phyloP scores from a whole-genome alignment of 2,797 vertebrate genomes.

The Valencia hispanica region DNA sequence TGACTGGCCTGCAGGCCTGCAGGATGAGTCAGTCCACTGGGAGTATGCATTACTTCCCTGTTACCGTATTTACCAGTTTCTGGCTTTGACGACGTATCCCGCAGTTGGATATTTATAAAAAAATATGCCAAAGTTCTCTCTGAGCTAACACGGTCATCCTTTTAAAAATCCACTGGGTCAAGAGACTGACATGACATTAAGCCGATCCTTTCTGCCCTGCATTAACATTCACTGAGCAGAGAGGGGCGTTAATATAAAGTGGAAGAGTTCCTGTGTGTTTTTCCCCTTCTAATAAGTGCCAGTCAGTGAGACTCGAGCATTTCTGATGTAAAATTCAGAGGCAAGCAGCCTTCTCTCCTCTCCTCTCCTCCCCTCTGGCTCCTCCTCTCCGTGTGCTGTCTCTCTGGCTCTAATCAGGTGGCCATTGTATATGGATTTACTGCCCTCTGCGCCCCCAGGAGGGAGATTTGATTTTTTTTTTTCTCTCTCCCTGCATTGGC shows the following conservation, averaged over 20 bases:
- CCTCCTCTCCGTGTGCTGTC: conserved; percentile 45
- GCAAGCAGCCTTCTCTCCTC: conserved; percentile 14
- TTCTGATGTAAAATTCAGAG: conserved; percentile 34
- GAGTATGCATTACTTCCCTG: background rate
- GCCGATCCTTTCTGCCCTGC: conserved; percentile 28
- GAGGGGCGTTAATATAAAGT: conserved; percentile 46
- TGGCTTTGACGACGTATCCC: conserved; percentile 18
- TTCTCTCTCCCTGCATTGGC: conserved; percentile 36
- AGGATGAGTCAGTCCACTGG: conserved; percentile 29
- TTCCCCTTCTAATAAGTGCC: conserved; percentile 50
- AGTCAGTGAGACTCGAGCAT: conserved; percentile 33
- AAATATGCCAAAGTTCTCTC: conserved; percentile 36
- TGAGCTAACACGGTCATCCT: conserved; percentile 26
- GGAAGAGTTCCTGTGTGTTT: conserved; percentile 35
- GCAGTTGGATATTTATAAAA: conserved; percentile 19
- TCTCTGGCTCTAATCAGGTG: conserved; percentile 67
- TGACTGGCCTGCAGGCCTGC: conserved; percentile 43
- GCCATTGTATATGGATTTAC: conserved; percentile 74
- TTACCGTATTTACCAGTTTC: background rate
- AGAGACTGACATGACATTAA: conserved; percentile 43
- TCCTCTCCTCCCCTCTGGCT: conserved; percentile 21
- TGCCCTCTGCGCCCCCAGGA: conserved; percentile 67
- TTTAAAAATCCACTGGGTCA: conserved; percentile 44
- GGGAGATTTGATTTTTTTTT: conserved; percentile 66
- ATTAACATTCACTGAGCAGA: conserved; percentile 44